Evolutionary conservation across 2,113 vertebrate species (phyloP), one percentile per base, ranked within the genome.

Genomic region (Microtus ochrogaster): DNA sequence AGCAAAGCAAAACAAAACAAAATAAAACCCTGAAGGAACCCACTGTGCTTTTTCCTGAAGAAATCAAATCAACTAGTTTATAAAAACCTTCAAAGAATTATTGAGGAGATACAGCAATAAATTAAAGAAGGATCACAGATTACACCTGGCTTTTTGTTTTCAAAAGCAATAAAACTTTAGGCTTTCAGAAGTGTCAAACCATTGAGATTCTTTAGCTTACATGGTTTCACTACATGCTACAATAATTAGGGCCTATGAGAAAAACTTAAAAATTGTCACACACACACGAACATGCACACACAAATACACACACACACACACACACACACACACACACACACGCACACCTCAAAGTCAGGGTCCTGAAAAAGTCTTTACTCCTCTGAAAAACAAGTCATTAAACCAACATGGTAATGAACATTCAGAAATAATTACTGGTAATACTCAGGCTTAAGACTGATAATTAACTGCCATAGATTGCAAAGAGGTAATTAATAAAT

Each of bases 401-500:
- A 91, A 84, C 39, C 70, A 76, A 95, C 77, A 95, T 21, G 96
- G 30, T 96, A 97, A 96, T 0, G 49, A 91, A 95, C 74, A 94
- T 97, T 93, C 58, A 93, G 58, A 96, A 87, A 93, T 94, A 96
- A 97, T 95, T 97, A 82, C 73, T 0, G 0, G 84, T 94, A 98
- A 96, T 96, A 91, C n/a, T 76, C 89, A 94, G 52, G 92, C 94
- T 93, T 19, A 44, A 33, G n/a, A 44, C 47, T 94, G 66, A 96
- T 94, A 94, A 96, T 95, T 97, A 96, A 97, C 95, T 94, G 78
- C 70, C 52, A 81, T 90, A 93, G 76, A 92, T 94, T 91, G 73
- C 74, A 81, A 44, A n/a, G 52, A 92, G 79, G 73, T 90, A 74
- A 96, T 95, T 96, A 96, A 97, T 94, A 96, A 90, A 87, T 83